phyloP scores from a whole-genome alignment of 1,140 invertebrate genomes.

The Nixonia krombeini region DNA sequence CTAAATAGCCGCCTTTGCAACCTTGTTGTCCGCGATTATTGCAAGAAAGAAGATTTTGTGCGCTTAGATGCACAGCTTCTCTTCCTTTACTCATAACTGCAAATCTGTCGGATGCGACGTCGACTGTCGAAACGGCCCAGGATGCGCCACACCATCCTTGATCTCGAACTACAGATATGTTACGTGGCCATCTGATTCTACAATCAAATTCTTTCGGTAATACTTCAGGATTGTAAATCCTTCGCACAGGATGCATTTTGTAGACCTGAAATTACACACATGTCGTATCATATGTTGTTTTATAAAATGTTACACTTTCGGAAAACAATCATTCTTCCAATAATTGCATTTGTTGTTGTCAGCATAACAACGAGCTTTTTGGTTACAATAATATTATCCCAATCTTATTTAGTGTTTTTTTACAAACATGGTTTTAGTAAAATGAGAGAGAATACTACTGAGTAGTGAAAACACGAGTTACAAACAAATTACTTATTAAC shows the following conservation, averaged over 20 bases:
- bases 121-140: constrained; percentile 91
- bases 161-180: constrained; percentile 83
- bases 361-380: too few relatives aligned
- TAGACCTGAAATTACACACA: constrained; percentile 70
- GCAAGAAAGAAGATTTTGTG: constrained; percentile 90
- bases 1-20: constrained; percentile 89
- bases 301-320: too few relatives aligned
- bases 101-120: constrained; percentile 84
- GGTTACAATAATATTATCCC: too few relatives aligned
- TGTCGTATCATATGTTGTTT: constrained; percentile 4
- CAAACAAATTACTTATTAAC: too few relatives aligned
- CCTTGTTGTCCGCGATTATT: constrained; percentile 82
- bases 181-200: constrained; percentile 79
- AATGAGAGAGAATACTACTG: too few relatives aligned
- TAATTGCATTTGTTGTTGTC: too few relatives aligned
- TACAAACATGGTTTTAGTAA: too few relatives aligned
- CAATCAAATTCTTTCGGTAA: constrained; percentile 83
- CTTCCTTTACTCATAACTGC: constrained; percentile 86
- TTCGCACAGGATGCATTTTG: constrained; percentile 79
- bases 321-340: too few relatives aligned
- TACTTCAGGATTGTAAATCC: constrained; percentile 73
- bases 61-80: constrained; percentile 80
- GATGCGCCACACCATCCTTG: constrained; percentile 94
- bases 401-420: too few relatives aligned
- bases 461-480: too few relatives aligned